These are phyloP conservation scores for Schizopygopsis malacanthus DNA, from an alignment of 2,797 vertebrate species.

Conservation along the genomic window DNA sequence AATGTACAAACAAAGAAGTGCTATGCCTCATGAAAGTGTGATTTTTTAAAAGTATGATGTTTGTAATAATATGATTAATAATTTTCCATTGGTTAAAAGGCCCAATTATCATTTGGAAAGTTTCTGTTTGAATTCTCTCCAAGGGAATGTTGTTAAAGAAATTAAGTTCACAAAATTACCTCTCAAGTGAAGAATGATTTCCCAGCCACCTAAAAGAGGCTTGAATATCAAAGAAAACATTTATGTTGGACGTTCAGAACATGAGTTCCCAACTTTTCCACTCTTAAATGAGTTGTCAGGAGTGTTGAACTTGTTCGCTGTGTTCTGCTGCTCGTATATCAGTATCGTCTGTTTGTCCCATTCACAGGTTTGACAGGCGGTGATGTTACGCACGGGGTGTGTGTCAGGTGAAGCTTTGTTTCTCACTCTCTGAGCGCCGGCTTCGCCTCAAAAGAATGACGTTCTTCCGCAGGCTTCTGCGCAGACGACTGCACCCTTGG, in stretches of 20 bases:
- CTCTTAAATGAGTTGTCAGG: constrained; percentile 1
- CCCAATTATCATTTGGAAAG: constrained; percentile 43
- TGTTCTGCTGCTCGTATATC: not conserved
- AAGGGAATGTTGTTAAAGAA: constrained; percentile 47
- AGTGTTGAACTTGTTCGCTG: constrained; percentile 24
- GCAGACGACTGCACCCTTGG: constrained; percentile 85
- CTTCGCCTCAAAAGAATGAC: constrained; percentile 79
- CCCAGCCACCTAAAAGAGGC: constrained; percentile 45
- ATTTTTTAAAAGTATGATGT: not conserved
- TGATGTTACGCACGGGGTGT: constrained; percentile 55
- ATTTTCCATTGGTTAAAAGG: constrained; percentile 30
- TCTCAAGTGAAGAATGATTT: constrained; percentile 53
- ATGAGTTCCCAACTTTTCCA: constrained; percentile 32
- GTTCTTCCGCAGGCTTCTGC: constrained; percentile 81
- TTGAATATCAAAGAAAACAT: constrained; percentile 55
- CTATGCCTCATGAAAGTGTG: not conserved
- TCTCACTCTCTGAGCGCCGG: constrained; percentile 35
- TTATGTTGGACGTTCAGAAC: constrained; percentile 53
- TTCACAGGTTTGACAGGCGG: constrained; percentile 52
- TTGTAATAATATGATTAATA: constrained; percentile 17
- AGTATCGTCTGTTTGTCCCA: constrained; percentile 12
- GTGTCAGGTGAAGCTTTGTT: constrained; percentile 66
- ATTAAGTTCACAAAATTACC: constrained; percentile 42
- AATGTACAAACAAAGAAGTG: not conserved
- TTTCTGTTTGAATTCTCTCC: constrained; percentile 28